phyloP scores from a whole-genome alignment of 2,888 invertebrate genomes.

The Cheilosia impressa region DNA sequence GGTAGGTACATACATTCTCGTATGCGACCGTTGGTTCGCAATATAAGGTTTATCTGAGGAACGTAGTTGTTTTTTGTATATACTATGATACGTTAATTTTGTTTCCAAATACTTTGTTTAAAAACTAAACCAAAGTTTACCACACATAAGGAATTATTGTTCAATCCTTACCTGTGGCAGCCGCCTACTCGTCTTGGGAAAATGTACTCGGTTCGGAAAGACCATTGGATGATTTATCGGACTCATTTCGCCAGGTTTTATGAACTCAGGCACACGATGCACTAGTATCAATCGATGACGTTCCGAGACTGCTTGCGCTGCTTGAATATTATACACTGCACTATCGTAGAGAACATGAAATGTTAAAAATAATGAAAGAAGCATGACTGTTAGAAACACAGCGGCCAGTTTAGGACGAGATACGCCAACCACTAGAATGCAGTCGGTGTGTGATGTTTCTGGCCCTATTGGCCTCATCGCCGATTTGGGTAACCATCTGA shows the following conservation, averaged over 20 bases:
- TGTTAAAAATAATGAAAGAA: constrained; percentile 92
- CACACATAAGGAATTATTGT: not conserved
- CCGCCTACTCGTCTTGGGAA: constrained; percentile 86
- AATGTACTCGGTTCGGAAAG: constrained; percentile 85
- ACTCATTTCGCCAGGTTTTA: constrained; percentile 79
- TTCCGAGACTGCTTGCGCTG: constrained; percentile 86
- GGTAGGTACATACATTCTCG: no score
- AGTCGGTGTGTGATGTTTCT: constrained; percentile 90
- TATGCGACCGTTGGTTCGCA: no score
- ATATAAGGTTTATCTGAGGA: no score
- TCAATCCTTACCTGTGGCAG: constrained; percentile 85
- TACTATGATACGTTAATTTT: no score
- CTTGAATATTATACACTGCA: constrained; percentile 91
- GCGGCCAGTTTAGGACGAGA: constrained; percentile 93
- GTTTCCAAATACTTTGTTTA: no score
- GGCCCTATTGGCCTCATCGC: constrained; percentile 93
- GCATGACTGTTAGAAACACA: constrained; percentile 89
- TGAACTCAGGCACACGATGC: constrained; percentile 81
- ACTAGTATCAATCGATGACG: constrained; percentile 83
- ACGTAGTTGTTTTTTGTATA: no score
- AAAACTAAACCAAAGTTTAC: no score
- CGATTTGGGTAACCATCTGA: constrained; percentile 92
- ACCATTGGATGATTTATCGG: constrained; percentile 83
- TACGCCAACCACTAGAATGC: constrained; percentile 92
- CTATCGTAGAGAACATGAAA: constrained; percentile 94